Base-by-base conservation (phyloP, 2,797 vertebrate genomes). In the Schizopygopsis pylzovi region DNA sequence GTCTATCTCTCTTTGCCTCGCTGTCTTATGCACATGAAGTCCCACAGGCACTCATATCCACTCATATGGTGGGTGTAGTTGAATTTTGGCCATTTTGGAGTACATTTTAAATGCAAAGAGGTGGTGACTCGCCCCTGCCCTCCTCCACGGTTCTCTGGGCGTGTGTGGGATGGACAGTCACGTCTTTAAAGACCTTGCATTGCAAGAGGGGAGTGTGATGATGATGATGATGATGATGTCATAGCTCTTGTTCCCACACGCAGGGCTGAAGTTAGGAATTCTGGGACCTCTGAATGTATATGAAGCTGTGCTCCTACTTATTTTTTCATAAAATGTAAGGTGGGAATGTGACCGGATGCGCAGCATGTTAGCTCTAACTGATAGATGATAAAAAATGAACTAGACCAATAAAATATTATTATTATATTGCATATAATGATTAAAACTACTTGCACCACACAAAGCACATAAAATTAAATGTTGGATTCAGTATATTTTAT, bases 1-100 rank as follows among this genome's bases (percentile, higher is more conserved):
- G n/a, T 76, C 56, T 76, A 15, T 73, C 75, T 59, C 77, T 82
- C 70, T 79, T 45, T 82, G 41, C 65, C 39, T 77, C 65, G 3
- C 81, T 84, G 75, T 79, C 73, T 87, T 39, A 72, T 75, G 39
- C 41, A 70, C 43, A 85, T 39, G n/a, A 84, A 83, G 73, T 81
- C 73, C 52, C 79, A 85, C 65, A 79, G 54, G 68, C 78, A 68
- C 86, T 80, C 75, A 12, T 28, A 84, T 68, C 52, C 63, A 68
- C 71, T 70, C 49, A 65, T 56, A 78, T 70, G 39, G 84, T 85
- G 84, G 84, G 78, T 85, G 84, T 85, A 85, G 78, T 81, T 85
- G 70, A 81, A 80, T 73, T 80, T 85, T 81, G 77, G 78, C 41
- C 56, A 80, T 80, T 81, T 81, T 85, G 68, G 70, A 73, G 84